Conservation (phyloP, 2,888 invertebrate genomes). For the Drosophila paramelanica region DNA sequence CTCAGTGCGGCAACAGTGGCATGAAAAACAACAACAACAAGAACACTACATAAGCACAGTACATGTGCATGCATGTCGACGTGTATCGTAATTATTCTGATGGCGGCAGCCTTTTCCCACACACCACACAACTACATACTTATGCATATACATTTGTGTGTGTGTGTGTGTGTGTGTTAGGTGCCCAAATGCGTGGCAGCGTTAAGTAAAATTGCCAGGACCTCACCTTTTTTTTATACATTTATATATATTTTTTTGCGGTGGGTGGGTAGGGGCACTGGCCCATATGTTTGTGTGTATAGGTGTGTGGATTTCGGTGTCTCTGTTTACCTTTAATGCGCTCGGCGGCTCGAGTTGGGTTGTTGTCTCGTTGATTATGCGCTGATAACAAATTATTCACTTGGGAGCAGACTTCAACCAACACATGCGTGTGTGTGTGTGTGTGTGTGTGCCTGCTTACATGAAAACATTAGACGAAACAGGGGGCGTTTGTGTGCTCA, state of each 20-base stretch:
- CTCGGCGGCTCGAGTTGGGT: constrained; percentile 34
- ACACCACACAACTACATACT: constrained; percentile 26
- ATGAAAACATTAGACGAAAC: constrained; percentile 64
- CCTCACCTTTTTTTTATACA: constrained; percentile 60
- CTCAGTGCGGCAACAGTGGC: constrained; percentile 59
- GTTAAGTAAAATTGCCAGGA: constrained; percentile 70
- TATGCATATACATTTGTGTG: constrained; percentile 3
- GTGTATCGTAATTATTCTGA: constrained; percentile 82
- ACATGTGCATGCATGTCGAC: constrained; percentile 71
- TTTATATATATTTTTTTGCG: constrained; percentile 2
- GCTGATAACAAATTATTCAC: constrained; percentile 83
- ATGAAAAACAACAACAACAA: constrained; percentile 34
- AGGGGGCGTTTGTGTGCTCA: constrained; percentile 22
- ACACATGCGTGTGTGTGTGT: constrained; percentile 31
- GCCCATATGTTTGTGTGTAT: constrained; percentile 7
- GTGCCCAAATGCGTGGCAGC: constrained; percentile 47
- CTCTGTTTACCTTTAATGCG: constrained; percentile 54
- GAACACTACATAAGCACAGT: constrained; percentile 29
- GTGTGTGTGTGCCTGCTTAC: constrained; percentile 45
- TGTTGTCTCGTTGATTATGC: constrained; percentile 81
- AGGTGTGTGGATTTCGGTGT: constrained; percentile 23
- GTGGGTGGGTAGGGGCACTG: neutral
- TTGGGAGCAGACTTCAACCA: constrained; percentile 73
- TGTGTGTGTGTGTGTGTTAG: constrained; percentile 17
- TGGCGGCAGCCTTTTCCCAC: constrained; percentile 73